Percentiles rank a stretch among this genome's conserved stretches.
Evolutionary conservation across 2,888 invertebrate species (phyloP).

Genomic region (Argyresthia goedartella): DNA sequence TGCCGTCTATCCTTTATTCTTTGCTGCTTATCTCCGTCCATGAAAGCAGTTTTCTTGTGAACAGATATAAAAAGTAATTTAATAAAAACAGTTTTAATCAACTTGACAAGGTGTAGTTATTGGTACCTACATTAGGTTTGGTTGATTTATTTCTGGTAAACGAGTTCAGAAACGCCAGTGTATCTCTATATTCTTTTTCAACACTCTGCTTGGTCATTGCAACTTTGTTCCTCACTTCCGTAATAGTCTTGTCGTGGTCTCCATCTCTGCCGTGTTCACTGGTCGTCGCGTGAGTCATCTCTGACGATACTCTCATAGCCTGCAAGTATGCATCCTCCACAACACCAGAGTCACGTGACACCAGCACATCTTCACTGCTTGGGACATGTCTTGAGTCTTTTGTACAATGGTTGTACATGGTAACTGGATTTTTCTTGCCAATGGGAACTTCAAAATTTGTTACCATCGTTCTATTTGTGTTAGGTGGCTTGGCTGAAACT

Average conservation of each 20-base stretch:
- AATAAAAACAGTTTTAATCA: neutral
- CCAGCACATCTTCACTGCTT: neutral
- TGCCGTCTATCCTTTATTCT: constrained; percentile 37
- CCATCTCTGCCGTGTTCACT: no score
- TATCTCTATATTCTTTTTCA: constrained; percentile 57
- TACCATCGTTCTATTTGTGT: neutral
- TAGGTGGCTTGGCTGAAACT: neutral
- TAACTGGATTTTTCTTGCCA: constrained; percentile 33
- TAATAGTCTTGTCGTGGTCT: constrained; percentile 14
- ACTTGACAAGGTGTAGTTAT: neutral
- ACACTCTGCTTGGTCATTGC: constrained; percentile 76
- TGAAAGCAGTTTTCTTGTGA: constrained; percentile 40
- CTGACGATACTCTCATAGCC: constrained; percentile 36
- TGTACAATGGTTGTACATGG: constrained; percentile 49
- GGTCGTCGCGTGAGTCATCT: constrained; percentile 1
- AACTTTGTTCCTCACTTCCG: constrained; percentile 39
- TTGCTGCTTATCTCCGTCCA: constrained; percentile 42
- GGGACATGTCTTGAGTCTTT: constrained; percentile 23
- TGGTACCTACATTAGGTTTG: constrained; percentile 37
- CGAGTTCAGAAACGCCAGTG: constrained; percentile 49
- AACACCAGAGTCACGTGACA: constrained; percentile 25
- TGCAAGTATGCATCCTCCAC: constrained; percentile 52
- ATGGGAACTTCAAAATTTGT: constrained; percentile 2
- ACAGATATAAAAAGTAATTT: neutral
- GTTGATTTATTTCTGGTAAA: constrained; percentile 37